Evolutionary conservation across 2,888 invertebrate species (phyloP), one percentile per base, ranked within the genome.

Genomic region (Sialis fuliginosa): DNA sequence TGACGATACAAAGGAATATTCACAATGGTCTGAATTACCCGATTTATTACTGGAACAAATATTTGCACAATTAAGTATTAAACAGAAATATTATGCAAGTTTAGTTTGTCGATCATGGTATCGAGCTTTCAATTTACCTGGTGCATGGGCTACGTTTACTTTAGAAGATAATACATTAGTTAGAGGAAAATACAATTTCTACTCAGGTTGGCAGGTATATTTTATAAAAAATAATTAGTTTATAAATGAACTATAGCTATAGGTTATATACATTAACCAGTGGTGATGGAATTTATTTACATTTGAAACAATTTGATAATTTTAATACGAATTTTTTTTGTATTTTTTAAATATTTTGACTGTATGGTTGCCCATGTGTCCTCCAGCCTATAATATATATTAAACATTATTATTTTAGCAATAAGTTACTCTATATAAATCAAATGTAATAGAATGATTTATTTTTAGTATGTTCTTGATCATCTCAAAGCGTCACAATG

Each of bases 141-240:
- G 71, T 34, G 77, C 81, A n/a, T 89, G 88, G 88, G 69, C 75
- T 6, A 74, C 72, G 8, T 87, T 88, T 57, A 67, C 74, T 1
- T 66, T 87, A 40, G 74, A 77, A 51, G 87, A 87, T 58, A 70
- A 70, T 1, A 81, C 84, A 0, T 66, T 88, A 22, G 85, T 85
- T 0, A 71, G 83, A 48, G 69, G 79, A 30, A 78, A 80, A 58
- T 86, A 77, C 60, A 86, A 86, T 57, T 81, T 85, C 55, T 86
- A 84, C 60, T 79, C 81, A 44, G 87, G 87, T 12, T 87, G 85
- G 79, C 82, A 81, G 66, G 74, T 72, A 58, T 52, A 50, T 5
- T 22, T 45, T 34, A 40, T 7, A 22, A 2, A 10, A n/a, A 7
- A 12, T 6, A 10, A 5, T 41, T 31, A 30, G 9, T 42, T 32